phyloP scores from a whole-genome alignment of 1,140 invertebrate species.

The Periplaneta americana region DNA sequence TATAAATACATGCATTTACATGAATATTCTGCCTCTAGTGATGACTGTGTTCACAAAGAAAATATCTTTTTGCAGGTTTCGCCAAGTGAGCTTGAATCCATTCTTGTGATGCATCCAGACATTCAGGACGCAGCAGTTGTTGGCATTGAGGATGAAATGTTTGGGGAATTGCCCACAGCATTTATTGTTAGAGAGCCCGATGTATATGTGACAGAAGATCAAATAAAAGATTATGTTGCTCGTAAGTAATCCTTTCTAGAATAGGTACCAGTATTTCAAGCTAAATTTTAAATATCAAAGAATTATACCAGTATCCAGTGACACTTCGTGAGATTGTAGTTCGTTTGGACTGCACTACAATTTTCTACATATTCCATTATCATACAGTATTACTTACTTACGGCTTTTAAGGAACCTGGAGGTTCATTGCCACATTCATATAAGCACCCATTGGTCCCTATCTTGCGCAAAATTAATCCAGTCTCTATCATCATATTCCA shows the following conservation, averaged over 20 bases:
- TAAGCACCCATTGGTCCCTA: no score
- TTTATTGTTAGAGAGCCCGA: constrained; percentile 46
- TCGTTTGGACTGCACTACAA: no score
- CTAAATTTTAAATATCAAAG: background rate
- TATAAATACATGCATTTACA: background rate
- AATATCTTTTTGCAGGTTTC: constrained; percentile 15
- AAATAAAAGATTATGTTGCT: constrained; percentile 40
- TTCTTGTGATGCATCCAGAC: constrained; percentile 54
- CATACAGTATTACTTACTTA: no score
- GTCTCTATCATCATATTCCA: no score
- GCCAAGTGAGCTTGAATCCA: constrained; percentile 46
- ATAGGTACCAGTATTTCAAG: background rate
- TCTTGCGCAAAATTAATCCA: no score
- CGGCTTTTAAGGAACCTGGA: no score
- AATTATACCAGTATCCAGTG: background rate
- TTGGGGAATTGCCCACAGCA: constrained; percentile 57
- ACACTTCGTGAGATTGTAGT: background rate
- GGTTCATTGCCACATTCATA: no score
- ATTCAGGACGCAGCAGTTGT: constrained; percentile 63
- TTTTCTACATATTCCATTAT: no score
- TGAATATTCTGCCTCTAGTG: no score
- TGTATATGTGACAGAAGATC: constrained; percentile 33
- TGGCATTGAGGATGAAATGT: constrained; percentile 50
- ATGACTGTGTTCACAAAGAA: background rate
- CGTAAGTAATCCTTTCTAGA: constrained; percentile 26